Conservation (phyloP, 2,797 vertebrate species). For the Alectoris magna region DNA sequence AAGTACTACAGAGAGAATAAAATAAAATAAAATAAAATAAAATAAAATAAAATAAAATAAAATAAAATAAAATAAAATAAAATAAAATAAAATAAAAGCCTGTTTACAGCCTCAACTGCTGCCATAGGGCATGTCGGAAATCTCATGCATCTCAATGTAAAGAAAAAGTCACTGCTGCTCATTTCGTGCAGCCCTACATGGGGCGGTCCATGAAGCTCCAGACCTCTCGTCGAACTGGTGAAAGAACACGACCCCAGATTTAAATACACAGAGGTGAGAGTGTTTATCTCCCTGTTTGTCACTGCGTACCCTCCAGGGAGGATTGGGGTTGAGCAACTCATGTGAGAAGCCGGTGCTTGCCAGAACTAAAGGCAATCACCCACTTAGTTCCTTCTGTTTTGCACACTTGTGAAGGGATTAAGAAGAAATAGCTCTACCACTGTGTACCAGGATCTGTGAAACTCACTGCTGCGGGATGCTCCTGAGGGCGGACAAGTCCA, state of each 20-base stretch:
- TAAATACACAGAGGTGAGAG: neutral
- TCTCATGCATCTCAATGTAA: accelerated
- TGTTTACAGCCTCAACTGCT: neutral
- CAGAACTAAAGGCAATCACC: neutral
- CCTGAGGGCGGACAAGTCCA: neutral
- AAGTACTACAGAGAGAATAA: neutral
- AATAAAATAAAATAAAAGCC: neutral
- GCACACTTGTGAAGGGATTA: neutral
- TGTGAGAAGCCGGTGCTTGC: neutral
- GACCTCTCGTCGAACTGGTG: neutral
- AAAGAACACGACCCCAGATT: neutral
- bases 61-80: neutral
- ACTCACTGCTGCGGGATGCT: neutral
- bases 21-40: neutral
- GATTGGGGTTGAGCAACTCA: neutral
- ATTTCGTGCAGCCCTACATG: neutral
- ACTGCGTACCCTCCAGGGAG: neutral
- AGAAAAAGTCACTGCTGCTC: neutral
- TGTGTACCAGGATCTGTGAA: neutral
- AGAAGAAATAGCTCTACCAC: neutral
- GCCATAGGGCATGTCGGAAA: neutral
- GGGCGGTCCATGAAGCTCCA: neutral
- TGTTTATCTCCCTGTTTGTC: neutral
- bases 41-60: neutral
- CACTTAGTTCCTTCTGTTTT: neutral